These are phyloP conservation scores for Boloria selene DNA, from an alignment of 2,888 invertebrate species.

Conservation along the genomic window DNA sequence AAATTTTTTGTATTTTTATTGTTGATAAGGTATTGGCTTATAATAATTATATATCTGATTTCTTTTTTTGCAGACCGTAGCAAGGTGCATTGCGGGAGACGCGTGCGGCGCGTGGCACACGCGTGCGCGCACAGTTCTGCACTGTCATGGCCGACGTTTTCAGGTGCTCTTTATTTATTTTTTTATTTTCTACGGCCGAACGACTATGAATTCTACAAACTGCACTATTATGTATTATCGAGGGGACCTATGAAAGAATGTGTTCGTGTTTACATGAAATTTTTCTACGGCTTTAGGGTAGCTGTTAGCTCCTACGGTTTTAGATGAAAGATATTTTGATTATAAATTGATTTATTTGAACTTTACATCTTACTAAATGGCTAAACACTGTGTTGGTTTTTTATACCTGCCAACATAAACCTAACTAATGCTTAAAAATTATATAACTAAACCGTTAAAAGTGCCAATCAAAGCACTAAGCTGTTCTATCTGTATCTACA, in stretches of 20 bases:
- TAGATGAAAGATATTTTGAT: conserved; percentile 12
- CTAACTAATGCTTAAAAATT: too few relatives aligned
- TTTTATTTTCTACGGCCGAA: conserved; percentile 53
- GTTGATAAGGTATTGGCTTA: not conserved
- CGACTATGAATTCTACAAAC: conserved; percentile 66
- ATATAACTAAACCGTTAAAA: too few relatives aligned
- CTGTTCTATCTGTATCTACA: too few relatives aligned
- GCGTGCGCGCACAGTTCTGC: conserved; percentile 64
- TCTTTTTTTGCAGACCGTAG: conserved; percentile 55
- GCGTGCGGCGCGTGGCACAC: conserved; percentile 56
- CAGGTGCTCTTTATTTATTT: conserved; percentile 60
- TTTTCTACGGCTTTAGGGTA: conserved; percentile 56
- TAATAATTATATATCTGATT: not conserved
- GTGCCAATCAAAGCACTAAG: too few relatives aligned
- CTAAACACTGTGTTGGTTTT: too few relatives aligned
- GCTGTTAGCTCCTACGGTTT: conserved; percentile 24
- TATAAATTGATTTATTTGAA: not conserved
- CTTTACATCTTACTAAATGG: too few relatives aligned
- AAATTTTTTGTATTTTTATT: not conserved
- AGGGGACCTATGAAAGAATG: conserved; percentile 56
- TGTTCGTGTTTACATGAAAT: conserved; percentile 66
- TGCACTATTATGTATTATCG: conserved; percentile 62
- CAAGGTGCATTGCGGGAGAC: conserved; percentile 63
- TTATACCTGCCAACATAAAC: too few relatives aligned
- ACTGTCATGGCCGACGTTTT: conserved; percentile 71